A percentile compares a stretch with the other conserved stretches of the same genome.
Conservation (phyloP, 2,888 invertebrate genomes). For the Epirrhoe alternata region DNA sequence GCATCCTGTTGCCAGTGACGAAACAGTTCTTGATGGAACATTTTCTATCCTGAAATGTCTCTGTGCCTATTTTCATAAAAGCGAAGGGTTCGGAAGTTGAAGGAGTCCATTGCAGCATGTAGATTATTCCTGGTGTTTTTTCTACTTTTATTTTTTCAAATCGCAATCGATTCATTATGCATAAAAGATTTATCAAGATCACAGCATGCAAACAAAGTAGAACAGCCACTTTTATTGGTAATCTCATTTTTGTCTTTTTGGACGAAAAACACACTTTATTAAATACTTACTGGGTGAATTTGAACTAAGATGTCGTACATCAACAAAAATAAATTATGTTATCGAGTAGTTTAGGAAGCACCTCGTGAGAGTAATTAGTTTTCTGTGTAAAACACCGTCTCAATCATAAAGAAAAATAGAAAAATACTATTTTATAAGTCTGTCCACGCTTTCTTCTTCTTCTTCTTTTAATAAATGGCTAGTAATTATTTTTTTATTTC, state of each 20-base stretch:
- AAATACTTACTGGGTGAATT: too few species aligned
- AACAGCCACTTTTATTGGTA: not conserved
- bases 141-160: not conserved
- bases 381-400: too few species aligned
- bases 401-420: too few species aligned
- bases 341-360: too few species aligned
- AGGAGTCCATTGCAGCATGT: constrained; percentile 55
- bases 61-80: constrained; percentile 51
- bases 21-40: constrained; percentile 65
- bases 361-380: too few species aligned
- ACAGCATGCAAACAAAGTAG: constrained; percentile 7
- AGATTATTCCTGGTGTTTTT: constrained; percentile 13
- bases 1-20: constrained; percentile 54
- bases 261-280: too few species aligned
- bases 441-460: too few species aligned
- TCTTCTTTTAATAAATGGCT: too few species aligned
- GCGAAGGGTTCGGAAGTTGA: constrained; percentile 50
- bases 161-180: not conserved
- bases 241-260: constrained; percentile 8
- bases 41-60: constrained; percentile 54
- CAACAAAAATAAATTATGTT: too few species aligned
- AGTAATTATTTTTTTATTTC: too few species aligned
- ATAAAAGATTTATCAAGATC: constrained; percentile 1
- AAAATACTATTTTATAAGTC: too few species aligned
- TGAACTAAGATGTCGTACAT: too few species aligned